phyloP scores from a whole-genome alignment of 2,888 invertebrate species.

The Orgyia antiqua region DNA sequence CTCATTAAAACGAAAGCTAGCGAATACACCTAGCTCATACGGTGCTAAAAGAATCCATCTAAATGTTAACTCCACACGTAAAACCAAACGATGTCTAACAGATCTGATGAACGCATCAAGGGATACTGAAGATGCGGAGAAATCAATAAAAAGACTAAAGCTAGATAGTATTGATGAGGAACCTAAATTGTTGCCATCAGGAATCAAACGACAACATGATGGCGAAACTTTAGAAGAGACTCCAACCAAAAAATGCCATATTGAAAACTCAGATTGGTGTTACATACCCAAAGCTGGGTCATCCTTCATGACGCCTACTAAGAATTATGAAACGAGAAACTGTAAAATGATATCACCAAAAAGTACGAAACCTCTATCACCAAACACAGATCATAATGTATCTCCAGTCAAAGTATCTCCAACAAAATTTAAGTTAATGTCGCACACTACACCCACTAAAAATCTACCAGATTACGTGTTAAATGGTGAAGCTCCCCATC shows the following conservation, averaged over 20 bases:
- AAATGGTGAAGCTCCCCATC: constrained; percentile 87
- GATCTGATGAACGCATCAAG: constrained; percentile 52
- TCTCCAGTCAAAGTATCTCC: constrained; percentile 40
- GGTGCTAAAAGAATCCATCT: constrained; percentile 24
- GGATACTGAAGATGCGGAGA: constrained; percentile 36
- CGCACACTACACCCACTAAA: constrained; percentile 78
- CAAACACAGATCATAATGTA: constrained; percentile 20
- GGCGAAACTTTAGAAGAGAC: constrained; percentile 36
- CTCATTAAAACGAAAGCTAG: constrained; percentile 55
- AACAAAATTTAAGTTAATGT: constrained; percentile 34
- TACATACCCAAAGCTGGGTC: constrained; percentile 43
- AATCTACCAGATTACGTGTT: constrained; percentile 87
- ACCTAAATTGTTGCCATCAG: constrained; percentile 28
- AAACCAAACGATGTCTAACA: constrained; percentile 59
- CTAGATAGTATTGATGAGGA: constrained; percentile 30
- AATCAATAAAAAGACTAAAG: constrained; percentile 37
- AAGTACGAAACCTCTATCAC: constrained; percentile 36
- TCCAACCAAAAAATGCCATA: constrained; percentile 22
- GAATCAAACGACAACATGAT: constrained; percentile 44
- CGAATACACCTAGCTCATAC: constrained; percentile 32
- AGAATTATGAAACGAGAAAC: constrained; percentile 40
- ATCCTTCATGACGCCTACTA: constrained; percentile 56
- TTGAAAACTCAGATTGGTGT: constrained; percentile 35
- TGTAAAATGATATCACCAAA: constrained; percentile 44
- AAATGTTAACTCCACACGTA: constrained; percentile 22